phyloP scores from a whole-genome alignment of 2,113 vertebrate species.

The Todiramphus chloris region DNA sequence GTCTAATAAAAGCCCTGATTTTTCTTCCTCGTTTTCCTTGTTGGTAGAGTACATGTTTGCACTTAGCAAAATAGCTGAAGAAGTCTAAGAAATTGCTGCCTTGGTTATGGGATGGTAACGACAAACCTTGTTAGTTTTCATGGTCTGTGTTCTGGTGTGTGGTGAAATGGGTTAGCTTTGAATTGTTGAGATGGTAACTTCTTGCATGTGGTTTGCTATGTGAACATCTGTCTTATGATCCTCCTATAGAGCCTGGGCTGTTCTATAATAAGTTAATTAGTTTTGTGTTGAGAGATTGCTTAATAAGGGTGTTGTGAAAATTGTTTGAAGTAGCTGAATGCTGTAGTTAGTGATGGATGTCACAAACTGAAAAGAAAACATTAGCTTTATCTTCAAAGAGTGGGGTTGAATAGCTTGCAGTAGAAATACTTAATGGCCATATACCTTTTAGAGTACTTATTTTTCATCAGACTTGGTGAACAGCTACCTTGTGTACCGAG shows the following conservation, averaged over 20 bases:
- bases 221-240: not conserved
- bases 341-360: not conserved
- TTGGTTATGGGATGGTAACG: not conserved
- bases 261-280: conserved; percentile 13
- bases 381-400: not conserved
- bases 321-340: conserved; percentile 39
- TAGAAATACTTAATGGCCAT: not conserved
- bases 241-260: not conserved
- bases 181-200: not conserved
- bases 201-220: not conserved
- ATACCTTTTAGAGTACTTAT: not conserved
- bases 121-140: not conserved
- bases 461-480: conserved; percentile 1
- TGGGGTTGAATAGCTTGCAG: not conserved
- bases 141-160: not conserved
- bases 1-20: not conserved
- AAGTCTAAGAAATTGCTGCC: not conserved
- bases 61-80: not conserved
- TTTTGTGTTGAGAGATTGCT: conserved; percentile 26
- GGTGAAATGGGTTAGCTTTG: not conserved
- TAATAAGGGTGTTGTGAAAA: conserved; percentile 19
- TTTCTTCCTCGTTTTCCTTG: not conserved
- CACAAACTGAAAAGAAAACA: conserved; percentile 26
- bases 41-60: not conserved
- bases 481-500: not conserved